These are phyloP conservation scores for Promerops cafer DNA, from an alignment of 2,113 vertebrate species.

Conservation along the genomic window DNA sequence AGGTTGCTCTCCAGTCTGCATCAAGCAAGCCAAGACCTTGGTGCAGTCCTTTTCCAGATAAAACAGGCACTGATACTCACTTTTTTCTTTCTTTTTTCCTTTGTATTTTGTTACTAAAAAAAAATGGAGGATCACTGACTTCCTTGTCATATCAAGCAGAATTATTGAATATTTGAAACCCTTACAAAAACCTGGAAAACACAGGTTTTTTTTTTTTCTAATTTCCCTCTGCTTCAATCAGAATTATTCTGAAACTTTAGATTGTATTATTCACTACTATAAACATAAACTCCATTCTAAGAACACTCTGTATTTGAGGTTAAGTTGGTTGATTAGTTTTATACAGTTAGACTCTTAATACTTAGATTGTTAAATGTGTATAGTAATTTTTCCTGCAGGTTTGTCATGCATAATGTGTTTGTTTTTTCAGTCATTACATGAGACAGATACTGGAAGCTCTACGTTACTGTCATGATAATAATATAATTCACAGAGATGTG, in stretches of 20 bases:
- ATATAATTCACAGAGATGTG: constrained; percentile 97
- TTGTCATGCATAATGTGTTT: constrained; percentile 49
- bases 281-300: not conserved
- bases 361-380: not conserved
- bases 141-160: not conserved
- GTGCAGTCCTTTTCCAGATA: not conserved
- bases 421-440: constrained; percentile 93
- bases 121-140: not conserved
- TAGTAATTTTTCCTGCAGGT: not conserved
- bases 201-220: not conserved
- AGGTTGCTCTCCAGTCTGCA: not conserved
- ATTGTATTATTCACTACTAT: not conserved
- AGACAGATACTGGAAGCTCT: constrained; percentile 96
- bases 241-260: not conserved
- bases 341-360: not conserved
- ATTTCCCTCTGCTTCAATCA: not conserved
- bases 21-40: not conserved
- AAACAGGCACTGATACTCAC: not conserved
- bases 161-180: not conserved
- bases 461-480: constrained; percentile 98
- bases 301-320: not conserved
- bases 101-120: not conserved
- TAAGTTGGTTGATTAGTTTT: not conserved
- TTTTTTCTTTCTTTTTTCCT: not conserved
- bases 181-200: not conserved